Evolutionary conservation across 2,797 vertebrate species (phyloP).

Genomic region (Parauchenoglanis punctatus): DNA sequence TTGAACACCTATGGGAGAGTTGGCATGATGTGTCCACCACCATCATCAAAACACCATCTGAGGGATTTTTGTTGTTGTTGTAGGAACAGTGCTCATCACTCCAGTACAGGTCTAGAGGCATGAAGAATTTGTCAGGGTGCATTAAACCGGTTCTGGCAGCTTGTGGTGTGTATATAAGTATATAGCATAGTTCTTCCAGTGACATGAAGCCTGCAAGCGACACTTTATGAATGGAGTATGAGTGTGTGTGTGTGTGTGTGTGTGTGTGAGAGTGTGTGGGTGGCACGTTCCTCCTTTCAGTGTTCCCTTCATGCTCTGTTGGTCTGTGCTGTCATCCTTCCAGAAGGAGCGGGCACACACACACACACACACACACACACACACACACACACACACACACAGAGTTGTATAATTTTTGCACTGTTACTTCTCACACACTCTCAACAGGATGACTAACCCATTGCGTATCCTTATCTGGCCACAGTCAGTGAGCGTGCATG

Average conservation of each 20-base stretch:
- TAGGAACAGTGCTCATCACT: not conserved
- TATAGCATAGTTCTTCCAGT: not conserved
- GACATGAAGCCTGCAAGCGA: not conserved
- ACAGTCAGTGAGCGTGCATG: not conserved
- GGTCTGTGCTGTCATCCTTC: conserved; percentile 7
- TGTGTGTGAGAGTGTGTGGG: conserved; percentile 1
- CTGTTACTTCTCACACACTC: not conserved
- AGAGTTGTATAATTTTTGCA: not conserved
- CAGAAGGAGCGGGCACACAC: not conserved
- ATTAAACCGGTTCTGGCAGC: not conserved
- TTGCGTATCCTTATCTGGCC: conserved; percentile 2
- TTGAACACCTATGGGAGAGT: not conserved
- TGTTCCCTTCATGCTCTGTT: conserved; percentile 14
- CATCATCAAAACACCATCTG: not conserved
- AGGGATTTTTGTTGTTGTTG: not conserved
- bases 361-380: conserved; percentile 14
- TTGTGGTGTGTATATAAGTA: not conserved
- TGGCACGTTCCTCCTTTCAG: not conserved
- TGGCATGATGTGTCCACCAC: too few relatives aligned
- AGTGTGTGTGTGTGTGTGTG: not conserved
- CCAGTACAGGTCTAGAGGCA: not conserved
- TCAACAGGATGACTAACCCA: conserved; percentile 1
- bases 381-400: conserved; percentile 18
- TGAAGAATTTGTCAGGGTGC: not conserved
- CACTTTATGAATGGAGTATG: conserved; percentile 1